phyloP scores from a whole-genome alignment of 2,888 invertebrate species.

The Didymodactylos carnosus region DNA sequence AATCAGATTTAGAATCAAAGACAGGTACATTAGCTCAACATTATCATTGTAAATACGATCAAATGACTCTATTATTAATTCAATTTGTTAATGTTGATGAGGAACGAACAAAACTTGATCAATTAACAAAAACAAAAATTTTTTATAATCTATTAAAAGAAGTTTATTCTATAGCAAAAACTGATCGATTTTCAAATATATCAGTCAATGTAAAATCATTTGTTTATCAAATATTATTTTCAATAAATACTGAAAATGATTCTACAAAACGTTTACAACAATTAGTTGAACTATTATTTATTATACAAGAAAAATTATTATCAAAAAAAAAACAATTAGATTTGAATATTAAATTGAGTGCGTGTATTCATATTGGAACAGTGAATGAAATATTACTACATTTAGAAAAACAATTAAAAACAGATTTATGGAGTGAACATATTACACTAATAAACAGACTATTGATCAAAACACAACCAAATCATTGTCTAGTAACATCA shows the following conservation, averaged over 20 bases:
- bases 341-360: neutral
- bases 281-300: neutral
- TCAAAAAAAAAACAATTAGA: too few species aligned
- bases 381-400: neutral
- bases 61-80: neutral
- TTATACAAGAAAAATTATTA: neutral
- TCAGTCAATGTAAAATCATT: neutral
- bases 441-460: neutral
- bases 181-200: neutral
- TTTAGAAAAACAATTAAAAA: neutral
- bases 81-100: too few species aligned
- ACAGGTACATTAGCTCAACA: neutral
- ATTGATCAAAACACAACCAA: neutral
- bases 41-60: slow-evolving; percentile 1
- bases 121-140: neutral
- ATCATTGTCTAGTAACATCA: neutral
- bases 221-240: neutral
- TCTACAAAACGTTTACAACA: neutral
- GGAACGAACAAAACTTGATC: too few species aligned
- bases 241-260: neutral
- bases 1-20: neutral
- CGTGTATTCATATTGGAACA: neutral
- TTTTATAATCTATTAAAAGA: neutral
- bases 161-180: neutral
- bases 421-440: neutral